phyloP scores from a whole-genome alignment of 2,113 vertebrate genomes.

The Catharus bicknelli region DNA sequence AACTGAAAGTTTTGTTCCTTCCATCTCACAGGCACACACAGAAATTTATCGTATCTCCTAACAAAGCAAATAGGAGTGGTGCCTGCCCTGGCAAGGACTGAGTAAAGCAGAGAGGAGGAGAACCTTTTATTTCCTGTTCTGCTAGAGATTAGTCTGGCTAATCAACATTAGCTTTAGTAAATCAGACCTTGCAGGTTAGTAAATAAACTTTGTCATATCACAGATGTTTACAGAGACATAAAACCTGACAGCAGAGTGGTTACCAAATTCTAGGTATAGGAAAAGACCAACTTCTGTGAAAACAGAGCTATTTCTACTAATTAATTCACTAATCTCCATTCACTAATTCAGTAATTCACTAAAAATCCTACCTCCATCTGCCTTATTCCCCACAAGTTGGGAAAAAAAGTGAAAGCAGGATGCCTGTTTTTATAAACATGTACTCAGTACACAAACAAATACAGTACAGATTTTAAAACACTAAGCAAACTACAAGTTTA shows the following conservation, averaged over 20 bases:
- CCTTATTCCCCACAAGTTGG: neutral
- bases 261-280: neutral
- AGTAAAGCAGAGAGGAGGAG: constrained; percentile 15
- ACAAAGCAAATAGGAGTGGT: neutral
- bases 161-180: constrained; percentile 1
- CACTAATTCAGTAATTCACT: neutral
- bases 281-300: neutral
- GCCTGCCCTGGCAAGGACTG: neutral
- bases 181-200: neutral
- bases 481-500: neutral
- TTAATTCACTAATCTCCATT: neutral
- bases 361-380: neutral
- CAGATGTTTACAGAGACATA: neutral
- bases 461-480: neutral
- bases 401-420: neutral
- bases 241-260: neutral
- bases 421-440: neutral
- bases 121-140: neutral
- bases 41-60: neutral
- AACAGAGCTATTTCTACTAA: neutral
- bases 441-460: neutral
- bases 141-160: constrained; percentile 1
- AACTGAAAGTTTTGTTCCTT: neutral
- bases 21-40: rapidly evolving
- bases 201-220: neutral